Evolutionary conservation across 2,888 invertebrate genomes (phyloP), one percentile per base, ranked within the genome.

Genomic region (Tetranychus truncatus): DNA sequence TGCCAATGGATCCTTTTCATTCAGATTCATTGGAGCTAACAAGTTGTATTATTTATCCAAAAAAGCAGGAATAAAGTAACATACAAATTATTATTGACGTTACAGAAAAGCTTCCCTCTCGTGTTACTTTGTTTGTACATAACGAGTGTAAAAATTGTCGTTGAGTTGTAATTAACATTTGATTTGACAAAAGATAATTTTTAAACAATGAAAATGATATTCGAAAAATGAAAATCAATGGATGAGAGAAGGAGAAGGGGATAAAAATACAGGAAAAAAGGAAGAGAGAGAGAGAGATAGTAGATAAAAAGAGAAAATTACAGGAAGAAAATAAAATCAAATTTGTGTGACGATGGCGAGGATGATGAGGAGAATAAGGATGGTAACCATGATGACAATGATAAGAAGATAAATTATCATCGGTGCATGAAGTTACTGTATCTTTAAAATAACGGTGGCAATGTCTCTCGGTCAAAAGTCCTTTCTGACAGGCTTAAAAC

Each of bases 401-500:
- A 55, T 55, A 55, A 55, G 15, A 15, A 55, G 55, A 55, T 55
- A 15, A 55, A 15, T 55, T 9, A 55, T 55, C 55, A 55, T 55
- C 55, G 55, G 9, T 55, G 55, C 55, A 55, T 55, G 55, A 55
- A 55, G 15, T 55, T 15, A 55, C 9, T 55, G 34, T 34, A 34
- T 55, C 9, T 55, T 55, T 55, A 55, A 55, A 55, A 55, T 55
- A 55, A 55, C 55, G 55, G 55, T 55, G 55, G 55, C 55, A 55
- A 55, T 55, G 55, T 55, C 55, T 55, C 55, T 55, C 55, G 55
- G 55, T 55, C 55, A 55, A 55, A 55, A 55, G 11, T 55, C 9
- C 55, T 9, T 15, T 55, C 55, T 15, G 55, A 55, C 55, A 55
- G 55, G 55, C 55, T 55, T n/a, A 69, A 69, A 69, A 69, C 69